Evolutionary conservation across 2,888 invertebrate genomes (phyloP).

Genomic region (Ethmia dodecea): DNA sequence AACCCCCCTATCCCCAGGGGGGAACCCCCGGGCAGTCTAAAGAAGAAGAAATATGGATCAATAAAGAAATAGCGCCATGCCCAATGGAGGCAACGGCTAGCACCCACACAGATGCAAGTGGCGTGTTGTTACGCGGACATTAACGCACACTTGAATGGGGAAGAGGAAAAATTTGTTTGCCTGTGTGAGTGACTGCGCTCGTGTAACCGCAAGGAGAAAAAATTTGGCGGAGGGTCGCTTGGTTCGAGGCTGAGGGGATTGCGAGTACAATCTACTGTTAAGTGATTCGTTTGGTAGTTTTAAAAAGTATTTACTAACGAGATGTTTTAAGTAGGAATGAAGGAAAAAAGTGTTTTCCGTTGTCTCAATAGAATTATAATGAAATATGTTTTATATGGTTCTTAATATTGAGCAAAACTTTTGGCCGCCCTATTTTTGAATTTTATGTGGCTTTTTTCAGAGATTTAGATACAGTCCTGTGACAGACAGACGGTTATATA

Average conservation of each 20-base stretch:
- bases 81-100: constrained; percentile 71
- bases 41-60: constrained; percentile 79
- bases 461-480: too few relatives aligned
- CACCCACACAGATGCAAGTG: constrained; percentile 48
- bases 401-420: too few relatives aligned
- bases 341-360: too few relatives aligned
- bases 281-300: too few relatives aligned
- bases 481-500: too few relatives aligned
- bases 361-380: too few relatives aligned
- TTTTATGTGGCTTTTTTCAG: too few relatives aligned
- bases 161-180: constrained; percentile 30
- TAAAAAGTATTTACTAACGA: too few relatives aligned
- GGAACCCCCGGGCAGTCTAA: constrained; percentile 59
- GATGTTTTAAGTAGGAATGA: too few relatives aligned
- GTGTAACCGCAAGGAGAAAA: constrained; percentile 32
- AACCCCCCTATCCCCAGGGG: constrained; percentile 19
- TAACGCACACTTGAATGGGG: constrained; percentile 29
- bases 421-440: too few relatives aligned
- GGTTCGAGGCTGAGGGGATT: constrained; percentile 5
- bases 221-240: constrained; percentile 4
- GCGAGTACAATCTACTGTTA: neutral
- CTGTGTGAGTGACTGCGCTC: constrained; percentile 28
- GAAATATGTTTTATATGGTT: too few relatives aligned
- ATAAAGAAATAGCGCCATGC: constrained; percentile 76
- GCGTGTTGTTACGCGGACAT: constrained; percentile 29